A percentile compares a stretch with the other conserved stretches of the same genome.
These are phyloP conservation scores for Collichthys lucidus DNA, from an alignment of 2,113 vertebrate species.

Conservation along the genomic window DNA sequence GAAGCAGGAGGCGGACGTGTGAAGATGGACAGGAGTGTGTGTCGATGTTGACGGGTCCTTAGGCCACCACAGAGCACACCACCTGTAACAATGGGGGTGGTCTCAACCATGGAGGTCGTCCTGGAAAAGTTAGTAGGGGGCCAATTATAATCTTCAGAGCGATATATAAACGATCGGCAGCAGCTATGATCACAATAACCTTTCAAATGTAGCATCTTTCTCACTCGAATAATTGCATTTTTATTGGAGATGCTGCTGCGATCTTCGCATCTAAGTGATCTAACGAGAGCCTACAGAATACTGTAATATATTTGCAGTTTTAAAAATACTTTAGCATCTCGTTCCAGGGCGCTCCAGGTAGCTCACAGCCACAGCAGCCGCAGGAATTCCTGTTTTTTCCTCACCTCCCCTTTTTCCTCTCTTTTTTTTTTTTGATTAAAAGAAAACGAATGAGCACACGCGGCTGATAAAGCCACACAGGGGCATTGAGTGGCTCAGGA, in stretches of 20 bases:
- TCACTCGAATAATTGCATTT: conserved; percentile 24
- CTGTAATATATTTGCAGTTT: conserved; percentile 8
- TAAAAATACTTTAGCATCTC: background rate
- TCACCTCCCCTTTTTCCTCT: conserved; percentile 52
- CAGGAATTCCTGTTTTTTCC: conserved; percentile 54
- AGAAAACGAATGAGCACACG: conserved; percentile 66
- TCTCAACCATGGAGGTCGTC: conserved; percentile 59
- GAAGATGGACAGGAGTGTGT: conserved; percentile 39
- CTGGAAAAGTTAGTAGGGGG: conserved; percentile 17
- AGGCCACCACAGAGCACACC: conserved; percentile 45
- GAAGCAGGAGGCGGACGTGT: conserved; percentile 44
- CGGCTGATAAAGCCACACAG: conserved; percentile 64
- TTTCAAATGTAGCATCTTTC: conserved; percentile 32
- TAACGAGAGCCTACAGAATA: conserved; percentile 1
- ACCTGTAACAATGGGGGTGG: conserved; percentile 65
- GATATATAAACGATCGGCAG: background rate
- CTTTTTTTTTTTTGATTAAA: conserved; percentile 78
- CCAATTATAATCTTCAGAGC: conserved; percentile 26
- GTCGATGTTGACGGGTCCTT: conserved; percentile 53
- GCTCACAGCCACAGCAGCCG: conserved; percentile 12
- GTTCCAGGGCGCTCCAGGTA: conserved; percentile 7
- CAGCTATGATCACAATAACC: conserved; percentile 13
- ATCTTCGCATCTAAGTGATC: conserved; percentile 19
- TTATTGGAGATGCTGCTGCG: conserved; percentile 27
- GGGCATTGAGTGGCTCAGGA: conserved; percentile 70